Conservation (phyloP, 2,113 vertebrate species). For the Physeter macrocephalus region DNA sequence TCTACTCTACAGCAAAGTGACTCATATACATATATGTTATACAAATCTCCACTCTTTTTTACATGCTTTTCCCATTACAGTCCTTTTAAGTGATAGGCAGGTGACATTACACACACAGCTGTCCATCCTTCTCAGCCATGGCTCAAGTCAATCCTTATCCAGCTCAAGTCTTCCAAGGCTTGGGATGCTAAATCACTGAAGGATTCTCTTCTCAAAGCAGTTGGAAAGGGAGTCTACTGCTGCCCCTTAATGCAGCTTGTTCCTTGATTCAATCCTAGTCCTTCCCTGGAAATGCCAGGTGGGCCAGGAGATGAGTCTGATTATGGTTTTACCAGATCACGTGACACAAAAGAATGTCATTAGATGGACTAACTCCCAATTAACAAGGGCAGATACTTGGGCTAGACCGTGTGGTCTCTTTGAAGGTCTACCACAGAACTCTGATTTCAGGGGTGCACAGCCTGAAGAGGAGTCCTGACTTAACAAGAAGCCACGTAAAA, state of each 20-base stretch:
- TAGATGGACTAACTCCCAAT: conserved; percentile 23
- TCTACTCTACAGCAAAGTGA: no score
- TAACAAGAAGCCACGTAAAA: conserved; percentile 69
- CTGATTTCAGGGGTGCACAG: conserved; percentile 51
- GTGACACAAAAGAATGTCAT: background rate
- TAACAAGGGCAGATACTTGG: conserved; percentile 43
- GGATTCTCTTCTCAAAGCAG: background rate
- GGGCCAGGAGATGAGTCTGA: background rate
- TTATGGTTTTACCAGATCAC: background rate
- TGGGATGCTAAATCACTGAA: background rate
- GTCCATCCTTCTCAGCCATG: background rate
- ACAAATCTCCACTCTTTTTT: no score
- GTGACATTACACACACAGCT: background rate
- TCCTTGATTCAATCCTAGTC: background rate
- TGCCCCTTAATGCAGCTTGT: background rate
- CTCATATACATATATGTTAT: no score
- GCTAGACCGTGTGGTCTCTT: conserved; percentile 46
- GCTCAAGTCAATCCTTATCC: background rate
- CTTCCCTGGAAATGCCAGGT: background rate
- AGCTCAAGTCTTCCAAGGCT: background rate
- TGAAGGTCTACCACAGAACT: conserved; percentile 62
- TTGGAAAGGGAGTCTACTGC: background rate
- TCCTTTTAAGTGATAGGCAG: background rate
- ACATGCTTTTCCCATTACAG: background rate
- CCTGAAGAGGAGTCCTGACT: conserved; percentile 63